phyloP scores from a whole-genome alignment of 2,113 vertebrate species.

The Sturnira hondurensis region DNA sequence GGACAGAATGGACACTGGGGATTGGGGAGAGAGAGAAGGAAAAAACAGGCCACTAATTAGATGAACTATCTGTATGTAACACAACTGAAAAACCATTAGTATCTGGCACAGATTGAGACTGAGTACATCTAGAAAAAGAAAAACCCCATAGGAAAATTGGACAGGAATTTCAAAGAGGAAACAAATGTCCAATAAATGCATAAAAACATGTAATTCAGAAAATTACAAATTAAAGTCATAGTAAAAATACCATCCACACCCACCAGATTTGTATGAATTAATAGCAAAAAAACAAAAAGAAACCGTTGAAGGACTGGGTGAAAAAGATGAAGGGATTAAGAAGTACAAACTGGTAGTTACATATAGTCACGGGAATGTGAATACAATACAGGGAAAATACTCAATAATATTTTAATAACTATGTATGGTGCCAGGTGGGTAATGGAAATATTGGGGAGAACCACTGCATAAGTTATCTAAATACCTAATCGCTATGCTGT shows the following conservation, averaged over 20 bases:
- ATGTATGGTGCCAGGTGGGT: neutral
- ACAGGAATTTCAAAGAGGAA: conserved; percentile 25
- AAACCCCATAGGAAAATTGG: neutral
- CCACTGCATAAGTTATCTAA: no score
- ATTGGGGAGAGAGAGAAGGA: neutral
- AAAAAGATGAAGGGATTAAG: neutral
- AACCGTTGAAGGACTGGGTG: neutral
- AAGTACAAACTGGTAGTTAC: neutral
- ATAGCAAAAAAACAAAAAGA: neutral
- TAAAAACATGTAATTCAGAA: neutral
- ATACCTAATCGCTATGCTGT: neutral
- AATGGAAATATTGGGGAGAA: neutral
- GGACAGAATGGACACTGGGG: neutral
- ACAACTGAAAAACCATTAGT: neutral
- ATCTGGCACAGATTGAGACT: neutral
- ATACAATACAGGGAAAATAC: neutral
- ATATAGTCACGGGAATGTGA: neutral
- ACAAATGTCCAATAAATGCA: neutral
- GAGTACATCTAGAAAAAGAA: neutral
- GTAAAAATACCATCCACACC: neutral
- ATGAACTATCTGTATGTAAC: neutral
- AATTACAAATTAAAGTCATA: neutral
- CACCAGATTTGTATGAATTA: neutral
- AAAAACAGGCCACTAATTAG: neutral
- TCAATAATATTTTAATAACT: neutral